A percentile compares a stretch with the other conserved stretches of the same genome.
These are phyloP conservation scores for Syncerus caffer DNA, from an alignment of 2,797 vertebrate species.

Conservation along the genomic window DNA sequence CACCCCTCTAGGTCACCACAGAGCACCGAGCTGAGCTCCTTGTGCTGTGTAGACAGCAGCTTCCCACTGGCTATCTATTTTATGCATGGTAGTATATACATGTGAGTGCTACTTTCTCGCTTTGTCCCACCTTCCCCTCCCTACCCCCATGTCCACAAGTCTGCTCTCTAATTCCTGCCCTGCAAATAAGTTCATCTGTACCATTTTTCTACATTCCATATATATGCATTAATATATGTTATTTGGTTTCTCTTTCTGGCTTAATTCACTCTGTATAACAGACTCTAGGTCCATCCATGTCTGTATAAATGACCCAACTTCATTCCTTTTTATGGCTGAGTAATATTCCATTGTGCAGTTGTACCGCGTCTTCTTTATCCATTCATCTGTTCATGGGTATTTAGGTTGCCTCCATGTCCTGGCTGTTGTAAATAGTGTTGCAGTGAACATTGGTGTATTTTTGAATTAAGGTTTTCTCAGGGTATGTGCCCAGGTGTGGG, in stretches of 20 bases:
- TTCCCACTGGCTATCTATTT: fast-evolving
- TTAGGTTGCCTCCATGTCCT: not conserved
- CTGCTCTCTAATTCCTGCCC: not conserved
- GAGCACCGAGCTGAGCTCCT: not conserved
- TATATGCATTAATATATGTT: not conserved
- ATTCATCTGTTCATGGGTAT: not conserved
- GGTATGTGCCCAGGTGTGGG: not conserved
- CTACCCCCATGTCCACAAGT: not conserved
- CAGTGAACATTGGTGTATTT: not conserved
- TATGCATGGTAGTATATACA: fast-evolving
- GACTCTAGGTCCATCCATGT: not conserved
- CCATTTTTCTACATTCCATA: not conserved
- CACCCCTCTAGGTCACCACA: not conserved
- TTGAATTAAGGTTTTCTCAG: not conserved
- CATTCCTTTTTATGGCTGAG: not conserved
- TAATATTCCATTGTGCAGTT: not conserved
- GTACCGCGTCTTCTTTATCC: not conserved
- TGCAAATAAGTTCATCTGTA: not conserved
- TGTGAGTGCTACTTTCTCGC: not conserved
- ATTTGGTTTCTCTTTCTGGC: not conserved
- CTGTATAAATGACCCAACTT: not conserved
- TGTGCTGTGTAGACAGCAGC: too few species aligned
- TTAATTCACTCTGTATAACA: not conserved
- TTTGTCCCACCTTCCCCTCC: not conserved
- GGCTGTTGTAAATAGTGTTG: not conserved